Evolutionary conservation across 2,888 invertebrate species (phyloP).

Genomic region (Harpalus rufipes): DNA sequence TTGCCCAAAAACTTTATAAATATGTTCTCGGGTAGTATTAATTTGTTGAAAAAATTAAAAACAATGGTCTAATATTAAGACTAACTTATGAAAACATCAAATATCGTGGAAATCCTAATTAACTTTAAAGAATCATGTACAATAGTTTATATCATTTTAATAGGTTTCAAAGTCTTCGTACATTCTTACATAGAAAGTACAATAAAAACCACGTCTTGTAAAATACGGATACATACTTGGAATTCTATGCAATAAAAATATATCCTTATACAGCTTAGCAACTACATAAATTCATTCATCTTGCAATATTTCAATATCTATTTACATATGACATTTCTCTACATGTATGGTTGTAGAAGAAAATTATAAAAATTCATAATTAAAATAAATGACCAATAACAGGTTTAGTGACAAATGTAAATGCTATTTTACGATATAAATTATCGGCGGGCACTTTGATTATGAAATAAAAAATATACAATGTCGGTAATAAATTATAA

Average conservation of each 20-base stretch:
- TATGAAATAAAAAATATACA: constrained; percentile 27
- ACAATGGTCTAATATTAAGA: no score
- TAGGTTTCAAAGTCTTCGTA: constrained; percentile 51
- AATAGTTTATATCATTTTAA: background rate
- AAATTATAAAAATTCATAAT: constrained; percentile 20
- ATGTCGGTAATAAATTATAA: constrained; percentile 33
- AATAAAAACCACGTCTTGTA: background rate
- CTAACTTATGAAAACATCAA: no score
- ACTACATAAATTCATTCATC: constrained; percentile 22
- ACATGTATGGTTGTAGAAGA: background rate
- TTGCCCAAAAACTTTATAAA: no score
- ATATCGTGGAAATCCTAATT: no score
- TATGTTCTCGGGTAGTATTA: no score
- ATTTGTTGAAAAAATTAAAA: no score
- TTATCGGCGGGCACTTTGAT: background rate
- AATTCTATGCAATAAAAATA: background rate
- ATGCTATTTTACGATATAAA: constrained; percentile 23
- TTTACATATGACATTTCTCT: constrained; percentile 34
- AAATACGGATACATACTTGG: background rate
- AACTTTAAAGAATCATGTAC: background rate
- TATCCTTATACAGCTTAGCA: constrained; percentile 7
- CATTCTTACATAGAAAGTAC: background rate
- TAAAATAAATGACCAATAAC: constrained; percentile 31
- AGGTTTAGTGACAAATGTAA: constrained; percentile 26
- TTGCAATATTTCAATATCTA: constrained; percentile 24